Conservation (phyloP, 2,888 invertebrate species). For the Osedax frankpressi region DNA sequence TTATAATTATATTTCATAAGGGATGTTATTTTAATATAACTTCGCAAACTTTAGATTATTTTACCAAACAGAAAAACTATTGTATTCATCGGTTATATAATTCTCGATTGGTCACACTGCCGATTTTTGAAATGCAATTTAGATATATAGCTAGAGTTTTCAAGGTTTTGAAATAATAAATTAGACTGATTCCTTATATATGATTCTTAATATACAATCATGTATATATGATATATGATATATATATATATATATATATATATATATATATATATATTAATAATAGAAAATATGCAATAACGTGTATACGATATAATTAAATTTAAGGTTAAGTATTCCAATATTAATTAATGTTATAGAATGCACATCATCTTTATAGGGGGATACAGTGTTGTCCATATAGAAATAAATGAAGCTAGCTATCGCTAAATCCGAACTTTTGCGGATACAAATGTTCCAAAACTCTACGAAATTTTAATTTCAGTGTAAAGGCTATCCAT, state of each 20-base stretch:
- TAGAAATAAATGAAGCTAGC: background rate
- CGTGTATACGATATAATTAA: too few relatives aligned
- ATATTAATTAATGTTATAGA: background rate
- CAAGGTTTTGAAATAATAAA: slow-evolving; percentile 41
- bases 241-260: too few relatives aligned
- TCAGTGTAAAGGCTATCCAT: background rate
- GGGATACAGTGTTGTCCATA: background rate
- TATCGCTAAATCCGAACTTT: background rate
- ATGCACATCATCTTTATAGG: background rate
- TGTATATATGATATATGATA: too few relatives aligned
- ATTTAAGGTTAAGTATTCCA: background rate
- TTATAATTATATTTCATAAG: too few relatives aligned
- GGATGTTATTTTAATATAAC: background rate
- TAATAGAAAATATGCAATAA: too few relatives aligned
- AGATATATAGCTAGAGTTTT: slow-evolving; percentile 45
- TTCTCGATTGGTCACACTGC: slow-evolving; percentile 24
- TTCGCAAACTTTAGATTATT: background rate
- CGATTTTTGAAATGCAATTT: slow-evolving; percentile 48
- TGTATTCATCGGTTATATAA: background rate
- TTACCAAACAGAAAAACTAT: background rate
- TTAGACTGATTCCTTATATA: too few relatives aligned
- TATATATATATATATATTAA: too few relatives aligned
- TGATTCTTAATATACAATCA: too few relatives aligned
- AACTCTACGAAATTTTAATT: background rate
- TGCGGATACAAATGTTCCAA: background rate